Evolutionary conservation across 2,113 vertebrate genomes (phyloP).

Genomic region (Strix uralensis): DNA sequence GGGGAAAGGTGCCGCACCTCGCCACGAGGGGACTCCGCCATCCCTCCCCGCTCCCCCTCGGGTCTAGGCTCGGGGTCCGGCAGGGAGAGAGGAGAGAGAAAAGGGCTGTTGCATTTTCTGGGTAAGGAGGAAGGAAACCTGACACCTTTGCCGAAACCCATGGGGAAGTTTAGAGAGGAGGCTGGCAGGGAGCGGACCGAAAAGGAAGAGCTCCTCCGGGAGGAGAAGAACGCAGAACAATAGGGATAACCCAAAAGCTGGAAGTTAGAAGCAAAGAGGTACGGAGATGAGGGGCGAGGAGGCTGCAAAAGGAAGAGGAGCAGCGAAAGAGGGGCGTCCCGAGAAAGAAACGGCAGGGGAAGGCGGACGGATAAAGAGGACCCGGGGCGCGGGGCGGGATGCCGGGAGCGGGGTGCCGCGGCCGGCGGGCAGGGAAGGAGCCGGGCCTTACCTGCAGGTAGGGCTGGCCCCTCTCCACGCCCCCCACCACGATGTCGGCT

Average conservation of each 20-base stretch:
- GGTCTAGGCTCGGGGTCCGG: background rate
- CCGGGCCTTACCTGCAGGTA: slow-evolving; percentile 81
- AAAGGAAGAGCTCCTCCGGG: background rate
- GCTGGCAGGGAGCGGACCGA: background rate
- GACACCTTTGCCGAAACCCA: background rate
- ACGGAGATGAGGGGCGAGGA: background rate
- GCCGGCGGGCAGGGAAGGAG: background rate
- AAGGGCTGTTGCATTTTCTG: background rate
- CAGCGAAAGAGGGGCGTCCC: background rate
- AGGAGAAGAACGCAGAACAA: background rate
- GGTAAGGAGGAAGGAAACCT: background rate
- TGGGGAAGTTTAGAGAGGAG: background rate
- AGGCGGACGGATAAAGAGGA: background rate
- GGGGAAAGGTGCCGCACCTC: background rate
- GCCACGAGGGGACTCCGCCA: background rate
- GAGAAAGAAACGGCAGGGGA: background rate
- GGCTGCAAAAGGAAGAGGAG: background rate
- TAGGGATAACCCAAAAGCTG: background rate
- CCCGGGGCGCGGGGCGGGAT: background rate
- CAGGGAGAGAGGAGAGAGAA: background rate
- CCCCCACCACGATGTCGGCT: slow-evolving; percentile 84
- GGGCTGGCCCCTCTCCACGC: slow-evolving; percentile 79
- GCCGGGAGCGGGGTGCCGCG: background rate
- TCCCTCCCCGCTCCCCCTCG: background rate
- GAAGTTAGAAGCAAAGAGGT: background rate